phyloP scores from a whole-genome alignment of 2,113 vertebrate genomes.

The Stegostoma tigrinum region DNA sequence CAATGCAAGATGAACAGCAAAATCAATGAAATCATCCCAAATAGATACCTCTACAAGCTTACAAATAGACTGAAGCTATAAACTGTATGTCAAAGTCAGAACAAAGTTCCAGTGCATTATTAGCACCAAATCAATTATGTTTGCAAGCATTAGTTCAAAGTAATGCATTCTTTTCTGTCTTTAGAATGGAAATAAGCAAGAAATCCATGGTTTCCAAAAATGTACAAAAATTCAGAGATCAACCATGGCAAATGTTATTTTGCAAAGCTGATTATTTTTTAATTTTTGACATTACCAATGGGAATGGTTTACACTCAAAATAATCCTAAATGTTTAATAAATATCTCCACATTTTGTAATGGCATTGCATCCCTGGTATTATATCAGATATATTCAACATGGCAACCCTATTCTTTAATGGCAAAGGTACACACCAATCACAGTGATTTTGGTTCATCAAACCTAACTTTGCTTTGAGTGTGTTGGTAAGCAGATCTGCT shows the following conservation, averaged over 20 bases:
- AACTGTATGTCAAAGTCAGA: background rate
- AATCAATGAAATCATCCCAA: background rate
- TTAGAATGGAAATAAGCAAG: background rate
- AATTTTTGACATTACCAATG: background rate
- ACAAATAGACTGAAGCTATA: background rate
- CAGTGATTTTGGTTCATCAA: background rate
- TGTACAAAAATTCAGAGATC: background rate
- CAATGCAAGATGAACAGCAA: background rate
- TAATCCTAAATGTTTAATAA: background rate
- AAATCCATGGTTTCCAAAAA: background rate
- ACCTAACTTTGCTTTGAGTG: background rate
- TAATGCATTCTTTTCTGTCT: background rate
- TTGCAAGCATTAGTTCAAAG: background rate
- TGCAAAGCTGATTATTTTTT: constrained; percentile 20
- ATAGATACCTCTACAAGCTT: background rate
- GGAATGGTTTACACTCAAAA: background rate
- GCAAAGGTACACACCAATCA: background rate
- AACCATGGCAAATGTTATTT: background rate
- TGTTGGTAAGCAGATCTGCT: background rate
- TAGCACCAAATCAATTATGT: background rate
- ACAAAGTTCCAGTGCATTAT: background rate
- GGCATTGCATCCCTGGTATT: background rate
- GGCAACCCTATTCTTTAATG: background rate
- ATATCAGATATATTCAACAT: background rate
- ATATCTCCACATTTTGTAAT: background rate